Base-by-base conservation (phyloP, 2,888 invertebrate genomes). In the Cataglyphis livida region DNA sequence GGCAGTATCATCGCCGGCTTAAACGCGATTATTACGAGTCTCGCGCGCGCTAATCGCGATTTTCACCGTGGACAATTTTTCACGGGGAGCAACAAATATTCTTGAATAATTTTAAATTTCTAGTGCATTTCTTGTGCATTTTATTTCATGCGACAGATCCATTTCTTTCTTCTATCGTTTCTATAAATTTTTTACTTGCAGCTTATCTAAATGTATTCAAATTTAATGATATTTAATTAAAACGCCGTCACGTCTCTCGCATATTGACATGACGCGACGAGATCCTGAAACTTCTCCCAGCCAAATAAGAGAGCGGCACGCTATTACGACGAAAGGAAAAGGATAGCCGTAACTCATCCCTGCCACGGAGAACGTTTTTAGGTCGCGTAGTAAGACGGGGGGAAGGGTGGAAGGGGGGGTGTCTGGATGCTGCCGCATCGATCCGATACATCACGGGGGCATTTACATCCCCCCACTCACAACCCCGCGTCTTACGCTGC, bases 401-500 rank as follows among this genome's bases (percentile, higher is more conserved):
- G 90, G 81, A 88, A 89, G 87, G 32, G 32, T 4, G 3, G 32
- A 7, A 12, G 41, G 0, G 90, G 81, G 89, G 89, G 87, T 93
- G 94, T 94, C 94, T 93, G 93, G 94, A 93, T 93, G 94, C 93
- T 93, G 93, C 93, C 91, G 94, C 94, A 94, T 94, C 94, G 94
- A 94, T 94, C 94, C 94, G 94, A 94, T 94, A 94, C 94, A 94
- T 94, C 94, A 94, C 93, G 90, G 92, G 93, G 93, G 93, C 93
- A 94, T 94, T 94, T 94, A 94, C 94, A 94, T 94, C 94, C 93
- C 78, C 94, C 93, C 92, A 90, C 92, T 89, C 89, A 85, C 82
- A 25, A 25, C 89, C 87, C 85, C 78, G 1, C 25, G 82, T 87
- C 83, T 85, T 82, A 84, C 74, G 62, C 85, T 82, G 83, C 87